Evolutionary conservation across 1,140 invertebrate species (phyloP).

Genomic region (Lordiphosa mommai): DNA sequence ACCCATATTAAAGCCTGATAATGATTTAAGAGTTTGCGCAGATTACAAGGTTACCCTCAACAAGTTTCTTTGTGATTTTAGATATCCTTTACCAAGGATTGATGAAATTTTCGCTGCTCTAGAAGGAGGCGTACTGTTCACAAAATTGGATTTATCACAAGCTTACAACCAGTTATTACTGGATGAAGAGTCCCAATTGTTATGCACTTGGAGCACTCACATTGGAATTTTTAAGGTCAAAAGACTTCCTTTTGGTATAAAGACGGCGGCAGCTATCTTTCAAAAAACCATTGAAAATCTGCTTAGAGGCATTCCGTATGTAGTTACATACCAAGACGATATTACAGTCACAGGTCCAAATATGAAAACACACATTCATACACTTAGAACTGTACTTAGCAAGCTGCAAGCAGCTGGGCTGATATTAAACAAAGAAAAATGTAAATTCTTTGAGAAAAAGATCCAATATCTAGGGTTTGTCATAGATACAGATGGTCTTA

Average conservation of each 20-base stretch:
- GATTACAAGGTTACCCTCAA: slow-evolving; percentile 80
- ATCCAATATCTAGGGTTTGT: not conserved
- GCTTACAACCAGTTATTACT: slow-evolving; percentile 75
- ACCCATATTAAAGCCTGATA: slow-evolving; percentile 71
- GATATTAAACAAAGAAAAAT: too few relatives aligned
- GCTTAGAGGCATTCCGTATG: too few relatives aligned
- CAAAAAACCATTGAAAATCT: too few relatives aligned
- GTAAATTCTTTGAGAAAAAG: too few relatives aligned
- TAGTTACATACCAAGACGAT: too few relatives aligned
- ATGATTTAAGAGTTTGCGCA: slow-evolving; percentile 78
- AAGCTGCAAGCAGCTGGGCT: too few relatives aligned
- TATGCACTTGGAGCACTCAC: slow-evolving; percentile 36
- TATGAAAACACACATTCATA: too few relatives aligned
- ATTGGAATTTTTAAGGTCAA: slow-evolving; percentile 49
- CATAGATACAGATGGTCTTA: not conserved
- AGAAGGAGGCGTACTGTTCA: slow-evolving; percentile 53
- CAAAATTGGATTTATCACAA: slow-evolving; percentile 69
- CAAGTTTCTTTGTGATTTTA: slow-evolving; percentile 57
- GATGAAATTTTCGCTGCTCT: too few relatives aligned
- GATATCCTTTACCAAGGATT: slow-evolving; percentile 8
- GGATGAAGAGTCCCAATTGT: slow-evolving; percentile 39
- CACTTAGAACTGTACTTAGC: too few relatives aligned
- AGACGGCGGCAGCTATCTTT: too few relatives aligned
- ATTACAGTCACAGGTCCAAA: too few relatives aligned
- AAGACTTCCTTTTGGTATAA: not conserved